Base-by-base conservation (phyloP, 2,888 invertebrate genomes). In the Papilio demoleus region DNA sequence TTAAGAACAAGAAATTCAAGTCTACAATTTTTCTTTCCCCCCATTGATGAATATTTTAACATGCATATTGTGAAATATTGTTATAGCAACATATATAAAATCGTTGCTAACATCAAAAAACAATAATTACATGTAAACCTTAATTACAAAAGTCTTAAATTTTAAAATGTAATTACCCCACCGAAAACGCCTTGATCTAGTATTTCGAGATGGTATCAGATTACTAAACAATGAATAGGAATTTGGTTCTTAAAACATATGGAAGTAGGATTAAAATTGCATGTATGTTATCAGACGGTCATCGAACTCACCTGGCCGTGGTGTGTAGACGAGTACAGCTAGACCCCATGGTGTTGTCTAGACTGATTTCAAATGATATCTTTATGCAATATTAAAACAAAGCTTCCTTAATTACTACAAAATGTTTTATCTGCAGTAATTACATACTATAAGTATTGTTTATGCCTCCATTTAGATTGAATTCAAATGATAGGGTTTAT, bases 271-370 rank as follows among this genome's bases (percentile, higher is more conserved):
- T 24, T n/a, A 27, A 31, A 38, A 36, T 63, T 1, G 45, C 40
- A 14, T 67, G 67, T 4, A 36, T 9, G 8, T 2, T 6, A 11
- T 11, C 42, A 75, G 76, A 76, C 77, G 77, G 76, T 77, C 77
- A 70, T 67, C 74, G 77, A 75, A 75, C 77, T 70, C 73, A 75
- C 76, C 76, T 77, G 73, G 34, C 31, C 65, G 65, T 42, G 53
- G 42, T 45, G 45, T 53, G 62, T 36, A 50, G 47, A 31, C 67
- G 63, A n/a, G 56, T 17, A 22, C 53, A 14, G 38, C 62, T 31
- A 59, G 68, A 65, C 47, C 67, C 61, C 65, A 45, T 67, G 67
- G 59, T 45, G 59, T 67, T 67, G 66, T 67, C 60, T 67, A 67
- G 61, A 61, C 61, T 27, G 61, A 31, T 42, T 11, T 56, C 24